Evolutionary conservation across 30 jellyfish, hydroid and myxozoan species (phyloP), one percentile per base, ranked within the genome.

Genomic region (Nemopilema nomurai): DNA sequence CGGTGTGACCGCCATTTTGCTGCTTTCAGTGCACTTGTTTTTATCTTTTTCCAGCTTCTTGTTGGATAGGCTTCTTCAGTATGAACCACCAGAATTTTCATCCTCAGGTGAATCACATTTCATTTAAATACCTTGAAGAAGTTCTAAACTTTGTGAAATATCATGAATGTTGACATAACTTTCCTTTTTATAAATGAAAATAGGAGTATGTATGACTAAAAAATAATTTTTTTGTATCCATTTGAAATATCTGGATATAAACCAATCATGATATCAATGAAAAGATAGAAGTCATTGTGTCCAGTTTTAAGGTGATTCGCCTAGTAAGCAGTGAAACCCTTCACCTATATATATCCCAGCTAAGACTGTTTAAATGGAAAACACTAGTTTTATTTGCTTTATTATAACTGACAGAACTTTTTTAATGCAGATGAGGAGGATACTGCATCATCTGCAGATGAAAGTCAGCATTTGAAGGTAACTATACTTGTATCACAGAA

Each of bases 381-480:
- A n/a, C n/a, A n/a, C n/a, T n/a, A n/a, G n/a, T n/a, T n/a, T n/a
- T n/a, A n/a, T n/a, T n/a, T n/a, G n/a, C n/a, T n/a, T n/a, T n/a
- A n/a, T n/a, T n/a, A n/a, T n/a, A n/a, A n/a, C n/a, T n/a, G n/a
- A n/a, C n/a, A n/a, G n/a, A n/a, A 25, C 17, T 57, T 0, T 16
- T 21, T 66, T 28, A 50, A 7, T 65, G 9, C 51, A 83, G 99
- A 94, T 77, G 99, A 89, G 27, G 99, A 94, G 74, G 87, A 75
- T 74, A 94, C 99, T 32, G 97, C 94, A 29, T 94, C 99, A 30
- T 89, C 99, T 17, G 83, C 89, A 3, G 97, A 86, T 1, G 99
- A 94, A 76, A 85, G 89, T 28, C 90, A 84, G 31, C 83, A 84
- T 23, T 62, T 71, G 57, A 84, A 74, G 87, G 93, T 84, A 62